Conservation (phyloP, 2,113 vertebrate species). For the Melanerpes aurifrons region DNA sequence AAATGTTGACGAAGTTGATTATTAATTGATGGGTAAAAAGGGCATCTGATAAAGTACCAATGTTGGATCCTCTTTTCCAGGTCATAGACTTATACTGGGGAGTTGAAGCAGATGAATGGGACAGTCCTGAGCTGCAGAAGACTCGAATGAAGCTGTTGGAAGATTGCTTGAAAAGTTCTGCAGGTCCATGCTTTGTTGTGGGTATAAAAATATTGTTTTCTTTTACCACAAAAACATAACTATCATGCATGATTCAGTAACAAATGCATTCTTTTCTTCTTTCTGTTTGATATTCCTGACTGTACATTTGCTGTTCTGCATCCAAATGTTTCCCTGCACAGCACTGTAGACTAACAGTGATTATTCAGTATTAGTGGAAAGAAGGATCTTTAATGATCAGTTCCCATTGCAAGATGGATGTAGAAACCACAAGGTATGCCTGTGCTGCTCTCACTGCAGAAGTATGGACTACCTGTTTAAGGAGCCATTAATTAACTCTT, state of each 20-base stretch:
- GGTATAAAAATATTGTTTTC: constrained; percentile 84
- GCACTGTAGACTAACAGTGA: not conserved
- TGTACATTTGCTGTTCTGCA: not conserved
- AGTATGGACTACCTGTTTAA: not conserved
- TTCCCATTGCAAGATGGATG: not conserved
- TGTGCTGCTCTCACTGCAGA: not conserved
- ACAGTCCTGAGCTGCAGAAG: constrained; percentile 92
- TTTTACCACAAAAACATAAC: constrained; percentile 9
- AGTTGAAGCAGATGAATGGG: constrained; percentile 92
- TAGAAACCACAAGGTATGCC: not conserved
- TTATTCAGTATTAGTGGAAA: not conserved
- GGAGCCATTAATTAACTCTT: not conserved
- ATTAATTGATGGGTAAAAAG: not conserved
- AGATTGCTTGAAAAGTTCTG: constrained; percentile 96
- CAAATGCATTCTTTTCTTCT: not conserved
- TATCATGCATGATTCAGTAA: not conserved
- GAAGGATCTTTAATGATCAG: not conserved
- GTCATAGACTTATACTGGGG: constrained; percentile 98
- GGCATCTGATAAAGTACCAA: not conserved
- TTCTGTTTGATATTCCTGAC: not conserved
- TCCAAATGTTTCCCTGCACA: not conserved
- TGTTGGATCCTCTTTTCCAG: constrained; percentile 70
- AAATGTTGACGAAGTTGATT: not conserved
- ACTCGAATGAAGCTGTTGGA: constrained; percentile 95
- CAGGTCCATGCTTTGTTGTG: constrained; percentile 99